phyloP scores from a whole-genome alignment of 2,797 vertebrate genomes.

The Sebastes glaucus region DNA sequence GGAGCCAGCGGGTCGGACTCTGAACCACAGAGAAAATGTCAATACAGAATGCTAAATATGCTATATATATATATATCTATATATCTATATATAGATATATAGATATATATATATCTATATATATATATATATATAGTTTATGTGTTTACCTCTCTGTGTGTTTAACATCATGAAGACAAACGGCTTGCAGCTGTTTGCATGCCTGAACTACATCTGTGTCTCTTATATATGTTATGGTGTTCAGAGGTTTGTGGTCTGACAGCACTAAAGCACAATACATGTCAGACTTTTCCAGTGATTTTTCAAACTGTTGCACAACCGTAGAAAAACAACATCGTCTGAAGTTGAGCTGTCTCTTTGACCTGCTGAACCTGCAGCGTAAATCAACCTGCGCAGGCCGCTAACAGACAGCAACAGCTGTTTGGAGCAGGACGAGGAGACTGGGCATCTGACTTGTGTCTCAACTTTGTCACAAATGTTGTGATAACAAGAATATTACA shows the following conservation, averaged over 20 bases:
- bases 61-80: no score
- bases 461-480: background rate
- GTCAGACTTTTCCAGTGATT: background rate
- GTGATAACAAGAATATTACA: background rate
- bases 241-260: background rate
- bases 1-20: conserved; percentile 81
- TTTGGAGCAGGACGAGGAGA: background rate
- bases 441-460: background rate
- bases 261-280: background rate
- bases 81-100: no score
- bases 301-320: background rate
- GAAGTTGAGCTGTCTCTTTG: conserved; percentile 2
- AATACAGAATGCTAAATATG: background rate
- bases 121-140: background rate
- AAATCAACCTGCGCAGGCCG: background rate
- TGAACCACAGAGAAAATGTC: conserved; percentile 9
- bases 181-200: no score
- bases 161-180: background rate
- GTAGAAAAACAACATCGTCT: background rate
- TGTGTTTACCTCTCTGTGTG: background rate
- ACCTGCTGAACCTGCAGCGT: background rate
- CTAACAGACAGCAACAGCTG: background rate
- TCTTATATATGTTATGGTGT: no score
- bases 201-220: no score
- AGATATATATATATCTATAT: no score